A percentile compares a stretch with the other conserved stretches of the same genome.
phyloP scores from a whole-genome alignment of 2,888 invertebrate species.

The Mesodorylaimus sp. region DNA sequence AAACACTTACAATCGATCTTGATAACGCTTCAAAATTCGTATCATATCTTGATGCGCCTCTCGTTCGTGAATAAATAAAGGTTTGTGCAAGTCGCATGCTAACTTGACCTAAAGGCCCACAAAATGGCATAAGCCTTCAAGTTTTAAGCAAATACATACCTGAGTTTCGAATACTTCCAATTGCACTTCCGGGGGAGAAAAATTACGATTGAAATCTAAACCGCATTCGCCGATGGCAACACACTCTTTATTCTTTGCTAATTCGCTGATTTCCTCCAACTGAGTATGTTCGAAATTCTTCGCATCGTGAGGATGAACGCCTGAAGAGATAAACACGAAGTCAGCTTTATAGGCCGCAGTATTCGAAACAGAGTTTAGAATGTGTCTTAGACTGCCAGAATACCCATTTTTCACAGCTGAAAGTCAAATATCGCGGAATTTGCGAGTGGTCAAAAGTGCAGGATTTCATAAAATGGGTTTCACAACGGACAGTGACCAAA shows the following conservation, averaged over 20 bases:
- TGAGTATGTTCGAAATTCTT: constrained; percentile 57
- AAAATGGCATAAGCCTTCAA: not conserved
- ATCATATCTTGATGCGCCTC: constrained; percentile 71
- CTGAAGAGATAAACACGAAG: constrained; percentile 32
- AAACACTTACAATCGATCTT: too few relatives aligned
- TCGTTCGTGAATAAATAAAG: constrained; percentile 72
- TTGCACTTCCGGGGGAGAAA: constrained; percentile 72
- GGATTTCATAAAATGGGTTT: too few relatives aligned
- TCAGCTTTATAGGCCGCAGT: too few relatives aligned
- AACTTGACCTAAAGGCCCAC: constrained; percentile 46
- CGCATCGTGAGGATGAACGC: constrained; percentile 80
- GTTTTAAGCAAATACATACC: constrained; percentile 16
- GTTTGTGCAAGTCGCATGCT: constrained; percentile 66
- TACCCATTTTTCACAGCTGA: too few relatives aligned
- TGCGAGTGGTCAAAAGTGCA: too few relatives aligned
- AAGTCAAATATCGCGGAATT: too few relatives aligned
- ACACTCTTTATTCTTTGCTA: constrained; percentile 60
- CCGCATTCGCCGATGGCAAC: constrained; percentile 87
- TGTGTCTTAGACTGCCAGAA: too few relatives aligned
- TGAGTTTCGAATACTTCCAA: constrained; percentile 60
- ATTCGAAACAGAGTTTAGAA: too few relatives aligned
- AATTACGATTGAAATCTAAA: constrained; percentile 77
- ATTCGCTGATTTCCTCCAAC: constrained; percentile 34
- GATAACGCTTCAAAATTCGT: constrained; percentile 43
- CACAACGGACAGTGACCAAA: too few relatives aligned